Evolutionary conservation across 2,797 vertebrate species (phyloP).

Genomic region (Cossypha dichroa): DNA sequence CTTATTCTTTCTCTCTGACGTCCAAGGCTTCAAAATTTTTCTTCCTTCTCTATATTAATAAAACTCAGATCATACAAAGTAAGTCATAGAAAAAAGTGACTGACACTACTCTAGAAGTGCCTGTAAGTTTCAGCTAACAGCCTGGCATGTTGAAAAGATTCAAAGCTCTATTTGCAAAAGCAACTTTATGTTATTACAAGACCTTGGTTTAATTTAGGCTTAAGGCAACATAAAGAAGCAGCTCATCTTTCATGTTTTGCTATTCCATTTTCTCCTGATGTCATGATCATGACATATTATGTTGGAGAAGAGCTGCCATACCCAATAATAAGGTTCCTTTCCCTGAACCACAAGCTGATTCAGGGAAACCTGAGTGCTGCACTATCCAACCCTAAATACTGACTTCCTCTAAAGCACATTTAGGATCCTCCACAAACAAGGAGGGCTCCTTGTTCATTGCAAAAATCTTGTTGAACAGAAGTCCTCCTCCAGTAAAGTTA

Average conservation of each 20-base stretch:
- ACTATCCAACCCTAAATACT: background rate
- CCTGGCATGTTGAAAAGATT: rapidly evolving
- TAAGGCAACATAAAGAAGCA: background rate
- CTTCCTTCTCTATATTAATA: background rate
- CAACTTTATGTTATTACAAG: background rate
- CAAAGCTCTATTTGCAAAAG: background rate
- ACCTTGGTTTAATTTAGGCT: background rate
- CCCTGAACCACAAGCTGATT: background rate
- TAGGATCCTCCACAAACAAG: background rate
- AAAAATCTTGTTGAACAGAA: background rate
- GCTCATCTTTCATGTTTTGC: background rate
- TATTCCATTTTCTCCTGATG: background rate
- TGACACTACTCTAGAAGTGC: background rate
- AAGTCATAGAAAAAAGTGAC: background rate
- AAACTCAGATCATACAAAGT: background rate
- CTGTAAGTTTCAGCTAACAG: background rate
- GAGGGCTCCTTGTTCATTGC: background rate
- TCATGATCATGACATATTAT: background rate
- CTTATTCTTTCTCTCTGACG: background rate
- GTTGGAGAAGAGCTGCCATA: background rate
- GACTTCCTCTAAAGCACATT: background rate
- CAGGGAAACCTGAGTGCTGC: background rate
- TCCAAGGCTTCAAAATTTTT: background rate
- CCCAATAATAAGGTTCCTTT: background rate
- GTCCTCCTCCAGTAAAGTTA: background rate